These are phyloP conservation scores for Pseudochaenichthys georgianus DNA, from an alignment of 2,797 vertebrate genomes.

Conservation along the genomic window DNA sequence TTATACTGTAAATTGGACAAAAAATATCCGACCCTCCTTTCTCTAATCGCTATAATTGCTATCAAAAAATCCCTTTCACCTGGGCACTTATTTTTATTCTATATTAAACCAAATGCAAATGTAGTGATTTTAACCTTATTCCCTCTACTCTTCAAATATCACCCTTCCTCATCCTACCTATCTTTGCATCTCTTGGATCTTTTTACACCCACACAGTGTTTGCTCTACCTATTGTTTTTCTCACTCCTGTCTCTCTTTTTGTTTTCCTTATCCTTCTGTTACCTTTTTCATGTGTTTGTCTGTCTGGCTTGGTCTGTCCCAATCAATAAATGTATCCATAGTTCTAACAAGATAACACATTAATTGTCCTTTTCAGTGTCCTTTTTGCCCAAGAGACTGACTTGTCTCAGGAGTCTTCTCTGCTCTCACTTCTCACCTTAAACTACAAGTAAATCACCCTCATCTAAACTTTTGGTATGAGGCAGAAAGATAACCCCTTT, in stretches of 20 bases:
- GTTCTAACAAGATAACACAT: constrained; percentile 26
- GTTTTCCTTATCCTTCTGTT: constrained; percentile 12
- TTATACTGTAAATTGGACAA: constrained; percentile 21
- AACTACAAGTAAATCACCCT: not conserved
- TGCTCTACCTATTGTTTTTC: constrained; percentile 14
- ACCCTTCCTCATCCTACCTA: constrained; percentile 13
- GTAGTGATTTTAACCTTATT: constrained; percentile 18
- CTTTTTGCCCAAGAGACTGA: constrained; percentile 3
- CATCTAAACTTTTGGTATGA: constrained; percentile 26
- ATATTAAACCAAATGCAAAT: constrained; percentile 21
- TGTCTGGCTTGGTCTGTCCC: constrained; percentile 11
- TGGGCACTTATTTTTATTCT: constrained; percentile 18
- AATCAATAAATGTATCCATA: constrained; percentile 8
- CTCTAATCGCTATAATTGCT: constrained; percentile 48
- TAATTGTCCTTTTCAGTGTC: constrained; percentile 8
- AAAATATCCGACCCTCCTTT: constrained; percentile 30
- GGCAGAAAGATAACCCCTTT: constrained; percentile 6
- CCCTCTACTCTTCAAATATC: constrained; percentile 9
- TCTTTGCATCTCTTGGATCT: constrained; percentile 29
- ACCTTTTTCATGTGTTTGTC: constrained; percentile 18
- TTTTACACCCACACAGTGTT: constrained; percentile 24
- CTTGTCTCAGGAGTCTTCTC: not conserved
- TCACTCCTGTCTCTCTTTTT: constrained; percentile 3
- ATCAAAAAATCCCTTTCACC: constrained; percentile 10
- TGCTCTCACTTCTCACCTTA: constrained; percentile 6